Evolutionary conservation across 2,113 vertebrate genomes (phyloP).

Genomic region (Aptenodytes patagonicus): DNA sequence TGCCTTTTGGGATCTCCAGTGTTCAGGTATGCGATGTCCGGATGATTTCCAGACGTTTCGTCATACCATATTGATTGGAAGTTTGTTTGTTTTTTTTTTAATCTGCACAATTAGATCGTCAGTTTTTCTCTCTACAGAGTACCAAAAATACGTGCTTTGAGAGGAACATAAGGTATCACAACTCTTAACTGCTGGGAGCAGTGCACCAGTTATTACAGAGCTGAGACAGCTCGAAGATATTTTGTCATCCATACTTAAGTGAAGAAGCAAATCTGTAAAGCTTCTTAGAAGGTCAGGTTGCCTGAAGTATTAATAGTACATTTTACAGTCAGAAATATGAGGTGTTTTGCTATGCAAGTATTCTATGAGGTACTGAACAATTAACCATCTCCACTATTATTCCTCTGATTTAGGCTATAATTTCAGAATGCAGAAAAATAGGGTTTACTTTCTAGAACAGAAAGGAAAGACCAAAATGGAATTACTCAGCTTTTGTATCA

Average conservation of each 20-base stretch:
- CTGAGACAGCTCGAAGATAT: not conserved
- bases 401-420: not conserved
- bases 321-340: not conserved
- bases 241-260: not conserved
- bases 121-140: not conserved
- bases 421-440: not conserved
- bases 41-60: not conserved
- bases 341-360: not conserved
- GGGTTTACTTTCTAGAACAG: not conserved
- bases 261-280: slow-evolving; percentile 15
- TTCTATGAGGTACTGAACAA: not conserved
- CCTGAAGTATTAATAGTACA: not conserved
- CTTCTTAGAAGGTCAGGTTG: slow-evolving; percentile 13
- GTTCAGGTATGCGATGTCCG: not conserved
- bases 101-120: not conserved
- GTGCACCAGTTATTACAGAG: not conserved
- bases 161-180: not conserved
- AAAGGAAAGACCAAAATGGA: not conserved
- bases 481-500: not conserved
- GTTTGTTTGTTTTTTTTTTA: not conserved
- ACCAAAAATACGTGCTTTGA: not conserved
- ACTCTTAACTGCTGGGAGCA: not conserved
- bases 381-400: not conserved
- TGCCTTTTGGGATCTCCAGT: not conserved
- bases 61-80: not conserved